A percentile compares a stretch with the other conserved stretches of the same genome.
Evolutionary conservation across 2,113 vertebrate genomes (phyloP).

Genomic region (Oncorhynchus clarkii): DNA sequence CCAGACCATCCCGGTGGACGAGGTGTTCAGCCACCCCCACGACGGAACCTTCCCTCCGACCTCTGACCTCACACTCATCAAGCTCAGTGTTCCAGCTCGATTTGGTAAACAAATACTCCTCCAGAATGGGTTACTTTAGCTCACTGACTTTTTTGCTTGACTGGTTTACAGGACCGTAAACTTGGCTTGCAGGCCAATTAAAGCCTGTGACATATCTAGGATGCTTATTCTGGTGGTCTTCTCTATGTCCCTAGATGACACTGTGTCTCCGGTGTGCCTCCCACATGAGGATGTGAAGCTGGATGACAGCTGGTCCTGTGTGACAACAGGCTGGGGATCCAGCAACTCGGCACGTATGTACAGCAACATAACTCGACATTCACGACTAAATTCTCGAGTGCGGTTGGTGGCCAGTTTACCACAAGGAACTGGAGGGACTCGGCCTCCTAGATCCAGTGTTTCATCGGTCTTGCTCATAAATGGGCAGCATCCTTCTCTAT

Average conservation of each 20-base stretch:
- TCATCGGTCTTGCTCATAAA: no score
- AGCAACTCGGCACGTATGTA: slow-evolving; percentile 12
- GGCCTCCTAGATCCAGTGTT: no score
- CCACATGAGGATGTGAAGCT: slow-evolving; percentile 54
- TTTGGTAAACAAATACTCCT: slow-evolving; percentile 39
- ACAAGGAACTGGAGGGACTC: no score
- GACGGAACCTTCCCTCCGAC: slow-evolving; percentile 51
- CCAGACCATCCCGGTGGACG: slow-evolving; percentile 46
- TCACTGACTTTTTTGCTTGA: no score
- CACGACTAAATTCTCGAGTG: no score
- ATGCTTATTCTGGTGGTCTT: background rate
- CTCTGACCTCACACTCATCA: slow-evolving; percentile 60
- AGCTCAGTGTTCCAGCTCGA: slow-evolving; percentile 45
- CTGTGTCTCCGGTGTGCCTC: slow-evolving; percentile 59
- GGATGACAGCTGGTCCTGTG: slow-evolving; percentile 58
- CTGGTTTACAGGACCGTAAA: no score
- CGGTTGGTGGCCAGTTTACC: no score
- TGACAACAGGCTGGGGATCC: slow-evolving; percentile 66
- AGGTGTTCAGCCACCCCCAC: slow-evolving; percentile 38
- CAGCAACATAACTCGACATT: background rate
- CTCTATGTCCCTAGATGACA: slow-evolving; percentile 42
- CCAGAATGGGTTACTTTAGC: no score
- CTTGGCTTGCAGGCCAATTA: no score
- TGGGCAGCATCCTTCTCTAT: no score
- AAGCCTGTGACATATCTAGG: no score